These are phyloP conservation scores for Macrochelys suwanniensis DNA, from an alignment of 2,797 vertebrate species.

Conservation along the genomic window DNA sequence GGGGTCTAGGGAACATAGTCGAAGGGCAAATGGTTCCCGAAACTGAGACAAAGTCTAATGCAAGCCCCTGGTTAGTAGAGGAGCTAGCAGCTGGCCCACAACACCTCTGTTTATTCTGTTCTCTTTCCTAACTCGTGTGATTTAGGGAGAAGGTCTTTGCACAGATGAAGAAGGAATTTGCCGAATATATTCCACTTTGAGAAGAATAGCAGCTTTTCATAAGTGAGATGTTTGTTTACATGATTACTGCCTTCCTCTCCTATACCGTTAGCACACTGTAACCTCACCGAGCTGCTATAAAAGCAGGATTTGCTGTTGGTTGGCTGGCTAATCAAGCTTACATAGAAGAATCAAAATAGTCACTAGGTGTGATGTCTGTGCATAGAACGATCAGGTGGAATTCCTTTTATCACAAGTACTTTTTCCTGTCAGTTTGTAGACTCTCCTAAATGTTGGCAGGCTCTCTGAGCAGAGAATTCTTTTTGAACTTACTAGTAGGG, in stretches of 20 bases:
- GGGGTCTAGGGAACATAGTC: rapidly evolving
- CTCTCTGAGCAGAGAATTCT: neutral
- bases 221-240: constrained; percentile 85
- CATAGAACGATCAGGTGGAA: neutral
- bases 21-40: neutral
- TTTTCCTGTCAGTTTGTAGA: neutral
- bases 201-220: constrained; percentile 89
- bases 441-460: neutral
- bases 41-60: neutral
- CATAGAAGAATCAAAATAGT: neutral
- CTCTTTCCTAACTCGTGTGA: constrained; percentile 18
- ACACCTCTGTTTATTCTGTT: constrained; percentile 39
- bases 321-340: neutral
- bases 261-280: neutral
- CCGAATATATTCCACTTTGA: constrained; percentile 81
- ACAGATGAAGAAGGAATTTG: constrained; percentile 74
- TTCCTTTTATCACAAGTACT: neutral
- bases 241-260: neutral
- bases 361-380: neutral
- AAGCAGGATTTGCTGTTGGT: neutral
- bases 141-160: constrained; percentile 81
- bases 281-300: neutral
- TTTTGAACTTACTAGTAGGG: neutral
- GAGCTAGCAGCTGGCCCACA: neutral
- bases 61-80: neutral